Evolutionary conservation across 2,113 vertebrate genomes (phyloP).

Genomic region (Sinocyclocheilus maitianheensis): DNA sequence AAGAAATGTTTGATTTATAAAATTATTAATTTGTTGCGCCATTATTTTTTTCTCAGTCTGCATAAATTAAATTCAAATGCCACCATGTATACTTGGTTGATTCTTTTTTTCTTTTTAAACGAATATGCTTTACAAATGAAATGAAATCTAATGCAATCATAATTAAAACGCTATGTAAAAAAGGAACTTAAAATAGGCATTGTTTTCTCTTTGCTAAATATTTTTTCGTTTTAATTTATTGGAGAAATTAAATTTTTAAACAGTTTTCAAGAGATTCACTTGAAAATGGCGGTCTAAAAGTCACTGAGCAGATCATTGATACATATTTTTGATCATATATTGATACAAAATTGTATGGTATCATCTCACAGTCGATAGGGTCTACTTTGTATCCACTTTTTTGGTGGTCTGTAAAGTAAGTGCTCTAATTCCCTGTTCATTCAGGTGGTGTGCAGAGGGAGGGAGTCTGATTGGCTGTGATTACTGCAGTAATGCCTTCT

Average conservation of each 20-base stretch:
- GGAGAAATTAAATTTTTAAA: not conserved
- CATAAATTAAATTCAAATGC: not conserved
- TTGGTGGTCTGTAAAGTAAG: not conserved
- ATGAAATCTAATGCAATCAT: not conserved
- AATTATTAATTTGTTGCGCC: too few relatives aligned
- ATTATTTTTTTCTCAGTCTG: too few relatives aligned
- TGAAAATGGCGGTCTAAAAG: not conserved
- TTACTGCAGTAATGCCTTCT: conserved; percentile 98
- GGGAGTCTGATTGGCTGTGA: conserved; percentile 98
- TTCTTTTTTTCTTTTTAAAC: not conserved
- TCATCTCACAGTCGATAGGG: not conserved
- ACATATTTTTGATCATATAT: not conserved
- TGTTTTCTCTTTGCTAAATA: not conserved
- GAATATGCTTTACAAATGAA: not conserved
- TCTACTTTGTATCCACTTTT: not conserved
- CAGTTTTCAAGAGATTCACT: not conserved
- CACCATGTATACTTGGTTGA: not conserved
- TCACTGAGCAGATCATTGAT: not conserved
- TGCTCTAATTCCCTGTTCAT: conserved; percentile 45
- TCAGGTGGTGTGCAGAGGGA: conserved; percentile 98
- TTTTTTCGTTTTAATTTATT: not conserved
- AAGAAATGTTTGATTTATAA: too few relatives aligned
- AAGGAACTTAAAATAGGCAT: not conserved
- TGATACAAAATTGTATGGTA: not conserved
- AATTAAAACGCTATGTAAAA: not conserved